These are phyloP conservation scores for Picathartes gymnocephalus DNA, from an alignment of 2,113 vertebrate genomes.

Conservation along the genomic window DNA sequence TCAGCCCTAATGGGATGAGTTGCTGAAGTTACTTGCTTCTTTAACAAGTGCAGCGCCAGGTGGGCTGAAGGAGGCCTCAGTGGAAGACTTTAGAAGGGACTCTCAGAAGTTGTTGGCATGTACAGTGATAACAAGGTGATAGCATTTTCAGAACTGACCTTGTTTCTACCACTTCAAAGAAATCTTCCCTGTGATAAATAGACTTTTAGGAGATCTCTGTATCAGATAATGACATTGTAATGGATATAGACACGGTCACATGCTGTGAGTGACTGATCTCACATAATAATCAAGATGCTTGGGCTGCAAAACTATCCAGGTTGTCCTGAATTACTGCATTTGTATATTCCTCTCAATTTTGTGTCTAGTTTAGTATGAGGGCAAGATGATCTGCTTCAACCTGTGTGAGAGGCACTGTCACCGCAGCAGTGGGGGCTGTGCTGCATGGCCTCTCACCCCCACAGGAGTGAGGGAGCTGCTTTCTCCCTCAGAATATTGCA, in stretches of 20 bases:
- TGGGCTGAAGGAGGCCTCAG: not conserved
- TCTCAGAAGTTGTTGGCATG: not conserved
- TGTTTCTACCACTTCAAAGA: constrained; percentile 43
- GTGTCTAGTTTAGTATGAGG: not conserved
- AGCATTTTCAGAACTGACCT: not conserved
- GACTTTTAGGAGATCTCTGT: not conserved
- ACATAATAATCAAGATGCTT: not conserved
- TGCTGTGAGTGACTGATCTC: not conserved
- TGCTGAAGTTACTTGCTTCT: not conserved
- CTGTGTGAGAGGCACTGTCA: not conserved
- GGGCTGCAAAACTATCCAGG: not conserved
- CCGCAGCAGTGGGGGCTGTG: not conserved
- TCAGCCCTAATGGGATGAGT: not conserved
- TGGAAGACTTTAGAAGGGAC: not conserved
- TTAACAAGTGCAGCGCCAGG: not conserved
- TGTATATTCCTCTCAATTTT: not conserved
- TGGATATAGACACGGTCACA: not conserved
- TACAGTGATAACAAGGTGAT: not conserved
- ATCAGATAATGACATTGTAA: not conserved
- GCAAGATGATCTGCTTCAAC: not conserved
- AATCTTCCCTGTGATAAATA: not conserved
- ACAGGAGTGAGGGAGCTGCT: rapidly evolving
- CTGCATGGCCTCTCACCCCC: not conserved
- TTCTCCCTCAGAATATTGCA: not conserved
- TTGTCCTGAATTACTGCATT: not conserved